Base-by-base conservation (phyloP, 2,797 vertebrate genomes). In the Coendou prehensilis region DNA sequence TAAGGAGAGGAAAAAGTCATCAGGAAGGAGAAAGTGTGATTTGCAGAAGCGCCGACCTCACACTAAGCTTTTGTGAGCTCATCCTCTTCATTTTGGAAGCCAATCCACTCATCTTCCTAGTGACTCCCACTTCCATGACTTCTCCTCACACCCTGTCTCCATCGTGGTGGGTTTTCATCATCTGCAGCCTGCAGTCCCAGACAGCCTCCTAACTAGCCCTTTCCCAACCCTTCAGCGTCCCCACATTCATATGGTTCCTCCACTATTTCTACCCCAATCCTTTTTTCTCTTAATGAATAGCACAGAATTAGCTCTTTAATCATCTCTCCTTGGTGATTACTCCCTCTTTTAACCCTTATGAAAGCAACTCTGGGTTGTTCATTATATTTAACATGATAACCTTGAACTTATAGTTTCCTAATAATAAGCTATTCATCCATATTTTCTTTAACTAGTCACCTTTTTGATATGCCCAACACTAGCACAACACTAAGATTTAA, bases 1-100 rank as follows among this genome's bases (percentile, higher is more conserved):
- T 99, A 98, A 57, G 79, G 96, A 69, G 1, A 50, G 37, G 96
- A 95, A 61, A 96, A 0, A 9, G 63, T 30, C 67, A 41, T 95
- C 33, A 94, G 86, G 45, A 78, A 75, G 61, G 14, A 18, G 14
- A 26, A 23, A 20, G 9, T 5, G 6, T 67, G 76, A 20, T 59
- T 83, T 57, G 85, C 54, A 83, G 63, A 67, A 80, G 76, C 13
- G 6, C 52, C 4, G 26, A 33, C 33, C 30, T 0, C 1, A 9
- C 71, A 6, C 63, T 30, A 17, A 81, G 30, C 2, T 89, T 47
- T n/a, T 30, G 17, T 1, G 15, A 54, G 54, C 30, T 54, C 61
- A 1, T 11, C 33, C 20, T 69, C 54, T 52, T n/a, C 41, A 10
- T 37, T 63, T 28, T 22, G 45, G 52, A 91, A 94, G 59, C n/a